These are phyloP conservation scores for Bhutanitis thaidina DNA, from an alignment of 2,888 invertebrate genomes.

Conservation along the genomic window DNA sequence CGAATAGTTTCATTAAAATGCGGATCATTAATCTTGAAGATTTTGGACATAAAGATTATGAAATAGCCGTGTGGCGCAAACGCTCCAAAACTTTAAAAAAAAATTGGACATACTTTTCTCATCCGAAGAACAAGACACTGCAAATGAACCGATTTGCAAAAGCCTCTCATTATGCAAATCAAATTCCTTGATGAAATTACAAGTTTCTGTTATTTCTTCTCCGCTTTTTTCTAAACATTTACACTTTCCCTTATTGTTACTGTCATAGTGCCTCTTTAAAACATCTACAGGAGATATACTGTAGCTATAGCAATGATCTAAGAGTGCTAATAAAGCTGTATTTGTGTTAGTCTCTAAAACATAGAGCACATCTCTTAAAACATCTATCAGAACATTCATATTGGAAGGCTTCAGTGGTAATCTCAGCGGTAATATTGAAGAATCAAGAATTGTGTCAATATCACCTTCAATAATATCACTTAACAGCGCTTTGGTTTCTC, in stretches of 20 bases:
- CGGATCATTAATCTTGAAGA: too few species aligned
- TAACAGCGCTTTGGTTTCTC: slow-evolving; percentile 69
- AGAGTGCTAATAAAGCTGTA: slow-evolving; percentile 80
- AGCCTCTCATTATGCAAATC: slow-evolving; percentile 84
- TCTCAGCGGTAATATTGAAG: slow-evolving; percentile 49
- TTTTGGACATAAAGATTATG: background rate
- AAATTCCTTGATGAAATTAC: slow-evolving; percentile 79
- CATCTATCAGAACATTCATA: slow-evolving; percentile 78
- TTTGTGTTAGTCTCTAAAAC: slow-evolving; percentile 83
- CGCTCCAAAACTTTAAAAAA: slow-evolving; percentile 69
- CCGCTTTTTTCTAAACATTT: slow-evolving; percentile 34
- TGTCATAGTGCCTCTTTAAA: slow-evolving; percentile 49
- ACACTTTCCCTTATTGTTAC: slow-evolving; percentile 33
- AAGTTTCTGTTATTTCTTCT: slow-evolving; percentile 61
- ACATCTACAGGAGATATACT: slow-evolving; percentile 47
- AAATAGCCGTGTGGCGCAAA: background rate
- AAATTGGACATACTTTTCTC: slow-evolving; percentile 49
- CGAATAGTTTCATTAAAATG: too few species aligned
- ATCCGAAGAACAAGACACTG: slow-evolving; percentile 80
- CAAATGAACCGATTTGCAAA: slow-evolving; percentile 85
- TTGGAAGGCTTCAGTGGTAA: slow-evolving; percentile 66
- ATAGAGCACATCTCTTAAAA: slow-evolving; percentile 81
- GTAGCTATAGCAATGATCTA: slow-evolving; percentile 61
- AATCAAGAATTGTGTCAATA: slow-evolving; percentile 68
- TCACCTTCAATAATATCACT: slow-evolving; percentile 60